phyloP scores from a whole-genome alignment of 2,797 vertebrate genomes.

The Synaphobranchus kaupii region DNA sequence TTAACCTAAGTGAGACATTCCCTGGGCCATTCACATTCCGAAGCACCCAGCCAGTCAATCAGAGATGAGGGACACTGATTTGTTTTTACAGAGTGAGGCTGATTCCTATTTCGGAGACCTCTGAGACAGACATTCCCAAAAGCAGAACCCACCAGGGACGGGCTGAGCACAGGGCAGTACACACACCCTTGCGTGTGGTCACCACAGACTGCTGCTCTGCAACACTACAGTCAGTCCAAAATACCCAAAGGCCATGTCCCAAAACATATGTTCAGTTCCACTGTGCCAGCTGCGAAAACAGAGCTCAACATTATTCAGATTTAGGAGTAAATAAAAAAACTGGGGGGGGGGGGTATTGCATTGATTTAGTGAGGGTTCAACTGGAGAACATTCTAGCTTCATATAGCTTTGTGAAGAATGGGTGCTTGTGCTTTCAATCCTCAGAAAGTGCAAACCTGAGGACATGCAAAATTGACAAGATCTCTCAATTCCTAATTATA shows the following conservation, averaged over 20 bases:
- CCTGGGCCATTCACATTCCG: constrained; percentile 57
- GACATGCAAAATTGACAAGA: background rate
- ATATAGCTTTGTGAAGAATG: background rate
- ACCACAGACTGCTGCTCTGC: constrained; percentile 13
- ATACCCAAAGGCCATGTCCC: background rate
- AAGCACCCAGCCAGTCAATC: constrained; percentile 50
- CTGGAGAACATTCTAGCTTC: background rate
- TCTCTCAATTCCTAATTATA: background rate
- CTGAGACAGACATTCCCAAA: constrained; percentile 34
- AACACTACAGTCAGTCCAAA: background rate
- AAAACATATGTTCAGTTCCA: background rate
- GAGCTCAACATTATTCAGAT: background rate
- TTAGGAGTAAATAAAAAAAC: background rate
- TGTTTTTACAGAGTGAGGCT: constrained; percentile 62
- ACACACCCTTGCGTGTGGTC: constrained; percentile 35
- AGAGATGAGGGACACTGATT: constrained; percentile 48
- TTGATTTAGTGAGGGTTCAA: background rate
- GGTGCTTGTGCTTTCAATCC: background rate
- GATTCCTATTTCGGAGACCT: constrained; percentile 52
- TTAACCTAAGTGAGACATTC: constrained; percentile 23
- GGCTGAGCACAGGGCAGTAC: constrained; percentile 45
- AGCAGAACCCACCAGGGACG: constrained; percentile 43
- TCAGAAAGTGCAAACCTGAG: background rate
- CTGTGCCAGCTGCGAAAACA: constrained; percentile 58
- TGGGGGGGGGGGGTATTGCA: background rate